phyloP scores from a whole-genome alignment of 2,113 vertebrate species.

The Shinisaurus crocodilurus region DNA sequence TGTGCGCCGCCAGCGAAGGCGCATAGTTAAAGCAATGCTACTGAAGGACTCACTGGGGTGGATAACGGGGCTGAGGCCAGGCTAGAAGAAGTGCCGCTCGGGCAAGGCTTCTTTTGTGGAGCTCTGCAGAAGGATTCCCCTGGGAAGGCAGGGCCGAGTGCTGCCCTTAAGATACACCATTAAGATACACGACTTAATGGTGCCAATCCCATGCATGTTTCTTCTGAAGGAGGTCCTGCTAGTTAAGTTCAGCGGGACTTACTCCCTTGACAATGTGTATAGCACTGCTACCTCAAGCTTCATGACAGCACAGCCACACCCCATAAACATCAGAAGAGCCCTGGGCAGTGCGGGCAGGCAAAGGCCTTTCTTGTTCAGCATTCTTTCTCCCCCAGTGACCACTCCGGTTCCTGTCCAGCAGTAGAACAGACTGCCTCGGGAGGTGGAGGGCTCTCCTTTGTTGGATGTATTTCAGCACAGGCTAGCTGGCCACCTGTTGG shows the following conservation, averaged over 20 bases:
- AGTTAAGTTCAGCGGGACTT: background rate
- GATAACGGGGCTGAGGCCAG: background rate
- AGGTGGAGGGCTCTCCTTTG: background rate
- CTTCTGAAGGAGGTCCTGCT: no score
- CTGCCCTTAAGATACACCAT: background rate
- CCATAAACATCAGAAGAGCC: background rate
- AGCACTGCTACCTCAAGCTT: background rate
- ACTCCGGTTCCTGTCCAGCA: background rate
- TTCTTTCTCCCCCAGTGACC: no score
- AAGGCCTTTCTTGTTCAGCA: no score
- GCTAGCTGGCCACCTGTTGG: background rate
- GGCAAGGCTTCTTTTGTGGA: background rate
- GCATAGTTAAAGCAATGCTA: background rate
- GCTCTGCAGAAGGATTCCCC: background rate
- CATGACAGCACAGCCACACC: background rate
- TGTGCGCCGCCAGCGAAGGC: background rate
- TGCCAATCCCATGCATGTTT: background rate
- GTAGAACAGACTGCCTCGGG: background rate
- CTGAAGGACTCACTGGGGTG: background rate
- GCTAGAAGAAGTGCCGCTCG: background rate
- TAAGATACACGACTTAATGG: no score
- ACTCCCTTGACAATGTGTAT: background rate
- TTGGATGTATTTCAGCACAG: no score
- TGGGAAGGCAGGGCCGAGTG: background rate
- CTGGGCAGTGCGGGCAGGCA: no score